phyloP scores from a whole-genome alignment of 1,140 invertebrate species.

The Coptotermes formosanus region DNA sequence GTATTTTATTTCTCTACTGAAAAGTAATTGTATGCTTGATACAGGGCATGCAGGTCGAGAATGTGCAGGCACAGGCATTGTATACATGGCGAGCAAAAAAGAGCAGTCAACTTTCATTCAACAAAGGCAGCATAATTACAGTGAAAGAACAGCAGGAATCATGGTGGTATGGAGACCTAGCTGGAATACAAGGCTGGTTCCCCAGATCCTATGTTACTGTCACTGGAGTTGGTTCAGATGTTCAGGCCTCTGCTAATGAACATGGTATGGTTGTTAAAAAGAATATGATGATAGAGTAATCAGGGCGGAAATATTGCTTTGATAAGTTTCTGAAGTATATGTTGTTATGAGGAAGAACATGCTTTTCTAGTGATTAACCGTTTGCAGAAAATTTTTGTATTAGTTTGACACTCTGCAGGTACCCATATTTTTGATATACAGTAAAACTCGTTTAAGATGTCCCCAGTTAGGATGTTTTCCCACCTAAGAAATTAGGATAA shows the following conservation, averaged over 20 bases:
- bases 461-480: too few species aligned
- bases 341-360: too few species aligned
- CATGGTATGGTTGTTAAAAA: constrained; percentile 35
- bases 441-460: too few species aligned
- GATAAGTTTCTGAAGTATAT: too few species aligned
- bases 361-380: too few species aligned
- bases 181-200: constrained; percentile 63
- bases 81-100: constrained; percentile 68
- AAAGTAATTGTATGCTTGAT: not conserved
- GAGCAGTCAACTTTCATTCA: constrained; percentile 64
- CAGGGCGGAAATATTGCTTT: too few species aligned
- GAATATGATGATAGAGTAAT: too few species aligned
- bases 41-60: constrained; percentile 40
- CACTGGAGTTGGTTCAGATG: constrained; percentile 32
- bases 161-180: constrained; percentile 67
- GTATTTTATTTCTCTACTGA: too few species aligned
- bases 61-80: constrained; percentile 55
- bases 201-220: constrained; percentile 69
- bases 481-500: too few species aligned
- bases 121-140: constrained; percentile 64
- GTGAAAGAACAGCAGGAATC: constrained; percentile 65
- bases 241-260: constrained; percentile 33
- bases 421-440: too few species aligned
- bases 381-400: too few species aligned
- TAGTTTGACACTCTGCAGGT: too few species aligned